These are phyloP conservation scores for Pteruthius melanotis DNA, from an alignment of 2,113 vertebrate genomes.

Conservation along the genomic window DNA sequence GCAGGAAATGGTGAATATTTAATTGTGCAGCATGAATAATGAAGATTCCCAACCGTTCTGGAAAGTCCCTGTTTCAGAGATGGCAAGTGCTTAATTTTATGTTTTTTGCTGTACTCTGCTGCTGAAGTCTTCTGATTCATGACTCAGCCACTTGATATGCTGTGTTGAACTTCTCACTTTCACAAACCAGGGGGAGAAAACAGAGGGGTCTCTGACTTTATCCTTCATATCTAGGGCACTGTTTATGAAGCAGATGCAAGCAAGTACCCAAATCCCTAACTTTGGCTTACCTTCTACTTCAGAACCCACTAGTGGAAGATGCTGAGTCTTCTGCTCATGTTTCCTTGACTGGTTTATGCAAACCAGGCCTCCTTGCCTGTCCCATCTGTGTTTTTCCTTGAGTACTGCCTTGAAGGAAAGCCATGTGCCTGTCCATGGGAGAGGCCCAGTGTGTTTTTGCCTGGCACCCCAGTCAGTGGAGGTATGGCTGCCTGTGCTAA, in stretches of 20 bases:
- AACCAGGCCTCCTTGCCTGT: not conserved
- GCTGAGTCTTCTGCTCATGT: not conserved
- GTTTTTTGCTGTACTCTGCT: not conserved
- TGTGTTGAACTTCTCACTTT: not conserved
- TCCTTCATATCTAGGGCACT: not conserved
- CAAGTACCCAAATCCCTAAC: not conserved
- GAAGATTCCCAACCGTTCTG: not conserved
- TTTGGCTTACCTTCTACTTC: not conserved
- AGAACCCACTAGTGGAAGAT: not conserved
- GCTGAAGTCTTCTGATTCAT: conserved; percentile 20
- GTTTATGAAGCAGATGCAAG: not conserved
- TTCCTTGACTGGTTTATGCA: not conserved
- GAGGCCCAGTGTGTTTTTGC: accelerated
- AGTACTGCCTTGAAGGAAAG: not conserved
- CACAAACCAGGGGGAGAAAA: not conserved
- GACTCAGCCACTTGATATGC: conserved; percentile 25
- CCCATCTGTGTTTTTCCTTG: not conserved
- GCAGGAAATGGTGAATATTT: conserved; percentile 48
- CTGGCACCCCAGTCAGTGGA: accelerated
- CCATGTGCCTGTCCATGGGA: accelerated
- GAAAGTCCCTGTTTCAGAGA: conserved; percentile 2
- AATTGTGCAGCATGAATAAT: conserved; percentile 25
- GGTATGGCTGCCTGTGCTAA: not conserved
- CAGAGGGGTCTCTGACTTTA: not conserved
- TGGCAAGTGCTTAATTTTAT: not conserved